Conservation (phyloP, 2,797 vertebrate genomes). For the Characodon lateralis region DNA sequence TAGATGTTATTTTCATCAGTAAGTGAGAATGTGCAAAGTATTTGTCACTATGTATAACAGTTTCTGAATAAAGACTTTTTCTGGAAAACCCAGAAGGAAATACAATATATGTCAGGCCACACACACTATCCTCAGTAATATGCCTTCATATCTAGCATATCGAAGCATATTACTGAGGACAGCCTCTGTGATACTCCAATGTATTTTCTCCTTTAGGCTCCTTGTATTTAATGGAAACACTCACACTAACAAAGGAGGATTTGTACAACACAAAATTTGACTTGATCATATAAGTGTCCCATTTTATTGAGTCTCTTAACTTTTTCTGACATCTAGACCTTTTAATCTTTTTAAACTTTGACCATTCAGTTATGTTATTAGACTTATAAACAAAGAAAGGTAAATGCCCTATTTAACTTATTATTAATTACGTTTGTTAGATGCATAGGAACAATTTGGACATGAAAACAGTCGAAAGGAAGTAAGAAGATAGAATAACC, state of each 20-base stretch:
- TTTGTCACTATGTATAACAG: slow-evolving; percentile 17
- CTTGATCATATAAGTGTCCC: slow-evolving; percentile 50
- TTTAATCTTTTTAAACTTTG: slow-evolving; percentile 55
- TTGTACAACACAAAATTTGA: slow-evolving; percentile 45
- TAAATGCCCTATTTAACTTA: no score
- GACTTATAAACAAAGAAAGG: neutral
- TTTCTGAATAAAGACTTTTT: slow-evolving; percentile 21
- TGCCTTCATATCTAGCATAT: slow-evolving; percentile 30
- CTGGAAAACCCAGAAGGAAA: slow-evolving; percentile 34
- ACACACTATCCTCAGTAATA: neutral
- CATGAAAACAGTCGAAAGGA: no score
- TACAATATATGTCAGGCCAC: slow-evolving; percentile 22
- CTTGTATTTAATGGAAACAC: slow-evolving; percentile 48
- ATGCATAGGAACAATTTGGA: no score
- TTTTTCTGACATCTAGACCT: slow-evolving; percentile 62
- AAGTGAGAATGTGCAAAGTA: neutral
- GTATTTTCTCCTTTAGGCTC: slow-evolving; percentile 31
- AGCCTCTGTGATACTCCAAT: slow-evolving; percentile 39
- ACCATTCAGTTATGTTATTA: slow-evolving; percentile 49
- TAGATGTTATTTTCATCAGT: neutral
- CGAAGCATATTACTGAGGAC: slow-evolving; percentile 39
- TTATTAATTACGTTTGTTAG: no score
- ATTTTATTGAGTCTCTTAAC: slow-evolving; percentile 59
- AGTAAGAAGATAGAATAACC: no score
- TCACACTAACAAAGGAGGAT: slow-evolving; percentile 33